Evolutionary conservation across 2,797 vertebrate genomes (phyloP), one percentile per base, ranked within the genome.

Genomic region (Hypotaenidia okinawae): DNA sequence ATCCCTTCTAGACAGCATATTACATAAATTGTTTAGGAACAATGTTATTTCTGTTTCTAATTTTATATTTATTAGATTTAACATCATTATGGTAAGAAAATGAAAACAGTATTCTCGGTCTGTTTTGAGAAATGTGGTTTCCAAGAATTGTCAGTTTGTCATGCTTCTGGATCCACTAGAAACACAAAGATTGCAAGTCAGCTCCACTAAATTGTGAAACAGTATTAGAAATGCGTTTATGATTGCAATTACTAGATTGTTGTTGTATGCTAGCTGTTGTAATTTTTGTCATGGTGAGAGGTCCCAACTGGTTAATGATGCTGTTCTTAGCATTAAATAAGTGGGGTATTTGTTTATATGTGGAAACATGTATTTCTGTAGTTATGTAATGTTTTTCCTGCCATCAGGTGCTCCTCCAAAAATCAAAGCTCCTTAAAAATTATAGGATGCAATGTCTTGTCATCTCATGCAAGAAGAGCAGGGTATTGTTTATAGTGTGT

Each of bases 31-130:
- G 84, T 97, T 97, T 96, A 97, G 96, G 82, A 97, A 96, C 94
- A 95, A 92, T 96, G 63, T 47, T 96, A 90, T 96, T 97, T 95
- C 96, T 96, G 97, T 95, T 97, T 97, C 96, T 96, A 93, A 95
- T 96, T 97, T 96, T 97, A 76, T 97, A 94, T 96, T 97, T 97
- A 97, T 97, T 97, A 97, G 94, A 95, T 96, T 97, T 94, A 97
- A 94, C 89, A 93, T 97, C 88, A 95, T 93, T 96, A 94, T 87
- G 83, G 96, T 97, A 92, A 95, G 62, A 89, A 94, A 96, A 97
- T 88, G 87, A 92, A 95, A 97, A 94, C 93, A 94, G 62, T 63
- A 32, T 72, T 96, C 92, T 74, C 59, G 69, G 89, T 78, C 91
- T 95, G 93, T 95, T 94, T 96, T 85, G 91, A 92, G 96, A 95